phyloP scores from a whole-genome alignment of 2,113 vertebrate species.

The Hemibagrus wyckioides region DNA sequence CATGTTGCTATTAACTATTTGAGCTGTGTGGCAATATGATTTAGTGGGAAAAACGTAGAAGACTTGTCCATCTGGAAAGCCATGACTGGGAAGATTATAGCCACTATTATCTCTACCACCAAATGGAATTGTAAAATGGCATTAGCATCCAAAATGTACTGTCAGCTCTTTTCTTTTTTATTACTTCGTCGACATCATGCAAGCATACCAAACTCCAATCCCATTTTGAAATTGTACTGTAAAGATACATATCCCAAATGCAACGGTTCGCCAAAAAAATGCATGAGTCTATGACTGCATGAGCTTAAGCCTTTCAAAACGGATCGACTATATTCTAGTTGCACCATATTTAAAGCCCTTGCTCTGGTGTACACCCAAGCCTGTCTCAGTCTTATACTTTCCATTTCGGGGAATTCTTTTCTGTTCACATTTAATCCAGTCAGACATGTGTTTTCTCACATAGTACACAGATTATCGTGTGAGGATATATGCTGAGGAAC shows the following conservation, averaged over 20 bases:
- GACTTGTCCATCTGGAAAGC: constrained; percentile 66
- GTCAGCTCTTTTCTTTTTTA: constrained; percentile 57
- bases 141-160: constrained; percentile 56
- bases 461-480: constrained; percentile 11
- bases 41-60: constrained; percentile 67
- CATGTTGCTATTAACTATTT: constrained; percentile 47
- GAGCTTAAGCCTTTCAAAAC: constrained; percentile 74
- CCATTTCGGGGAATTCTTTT: constrained; percentile 49
- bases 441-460: constrained; percentile 26
- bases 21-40: constrained; percentile 61
- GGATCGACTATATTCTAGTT: constrained; percentile 68
- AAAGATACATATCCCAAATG: constrained; percentile 67
- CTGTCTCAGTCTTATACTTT: constrained; percentile 59
- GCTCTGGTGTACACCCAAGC: constrained; percentile 69
- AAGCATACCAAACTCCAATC: constrained; percentile 54
- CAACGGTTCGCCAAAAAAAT: constrained; percentile 69
- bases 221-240: constrained; percentile 60
- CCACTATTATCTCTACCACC: constrained; percentile 61
- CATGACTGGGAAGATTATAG: constrained; percentile 62
- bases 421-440: constrained; percentile 26
- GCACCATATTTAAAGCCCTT: constrained; percentile 71
- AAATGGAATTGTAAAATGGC: constrained; percentile 62
- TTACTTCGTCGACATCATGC: constrained; percentile 55
- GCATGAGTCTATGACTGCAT: constrained; percentile 78
- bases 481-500: constrained; percentile 25